A percentile compares a stretch with the other conserved stretches of the same genome.
These are phyloP conservation scores for Trichoplax adhaerens DNA, from an alignment of 37 sponge, comb jelly and placozoan species.

Conservation along the genomic window DNA sequence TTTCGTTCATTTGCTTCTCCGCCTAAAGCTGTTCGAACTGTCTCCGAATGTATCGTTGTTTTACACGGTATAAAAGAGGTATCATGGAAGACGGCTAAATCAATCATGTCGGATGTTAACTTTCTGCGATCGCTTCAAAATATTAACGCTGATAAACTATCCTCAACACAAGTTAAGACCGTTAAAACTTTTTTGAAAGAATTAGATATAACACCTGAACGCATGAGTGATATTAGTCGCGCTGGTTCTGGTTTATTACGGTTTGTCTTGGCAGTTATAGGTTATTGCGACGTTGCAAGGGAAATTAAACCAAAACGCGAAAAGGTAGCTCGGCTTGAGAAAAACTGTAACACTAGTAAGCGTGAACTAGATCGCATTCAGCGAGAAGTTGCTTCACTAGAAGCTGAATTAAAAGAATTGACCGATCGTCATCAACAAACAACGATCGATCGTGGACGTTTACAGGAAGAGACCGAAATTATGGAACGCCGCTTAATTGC, in stretches of 20 bases:
- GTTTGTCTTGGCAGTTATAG: slow-evolving; percentile 93
- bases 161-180: slow-evolving; percentile 41
- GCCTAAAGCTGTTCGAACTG: slow-evolving; percentile 80
- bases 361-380: slow-evolving; percentile 90
- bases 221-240: slow-evolving; percentile 75
- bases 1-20: slow-evolving; percentile 98
- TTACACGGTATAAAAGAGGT: slow-evolving; percentile 74
- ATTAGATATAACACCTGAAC: slow-evolving; percentile 52
- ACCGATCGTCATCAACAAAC: slow-evolving; percentile 63
- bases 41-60: slow-evolving; percentile 86
- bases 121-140: slow-evolving; percentile 71
- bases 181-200: slow-evolving; percentile 34
- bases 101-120: slow-evolving; percentile 93
- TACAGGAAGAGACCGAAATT: slow-evolving; percentile 90
- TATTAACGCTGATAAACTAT: slow-evolving; percentile 86
- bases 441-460: slow-evolving; percentile 69
- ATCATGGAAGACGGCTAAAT: slow-evolving; percentile 90
- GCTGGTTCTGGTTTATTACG: slow-evolving; percentile 91
- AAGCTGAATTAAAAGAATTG: slow-evolving; percentile 52
- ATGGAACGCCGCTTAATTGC: slow-evolving; percentile 91
- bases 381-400: slow-evolving; percentile 59
- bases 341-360: slow-evolving; percentile 82
- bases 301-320: slow-evolving; percentile 98
- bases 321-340: slow-evolving; percentile 85
- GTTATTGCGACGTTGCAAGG: slow-evolving; percentile 90